These are phyloP conservation scores for Oncorhynchus tshawytscha DNA, from an alignment of 2,113 vertebrate species.

Conservation along the genomic window DNA sequence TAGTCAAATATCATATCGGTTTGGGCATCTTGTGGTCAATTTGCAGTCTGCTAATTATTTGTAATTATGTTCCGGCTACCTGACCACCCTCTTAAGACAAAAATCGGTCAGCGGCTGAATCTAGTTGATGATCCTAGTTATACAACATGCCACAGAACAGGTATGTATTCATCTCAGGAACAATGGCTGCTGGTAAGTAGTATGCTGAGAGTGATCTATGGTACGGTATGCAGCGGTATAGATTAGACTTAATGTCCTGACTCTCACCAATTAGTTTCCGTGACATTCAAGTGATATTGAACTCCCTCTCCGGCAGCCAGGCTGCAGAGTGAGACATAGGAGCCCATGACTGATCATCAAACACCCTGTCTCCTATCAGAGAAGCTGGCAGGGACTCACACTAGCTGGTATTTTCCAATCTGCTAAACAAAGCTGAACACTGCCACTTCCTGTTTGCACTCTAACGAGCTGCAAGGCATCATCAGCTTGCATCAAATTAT, in stretches of 20 bases:
- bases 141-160: too few species aligned
- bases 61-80: too few species aligned
- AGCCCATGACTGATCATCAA: constrained; percentile 63
- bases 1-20: too few species aligned
- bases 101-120: too few species aligned
- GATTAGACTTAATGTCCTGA: background rate
- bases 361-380: constrained; percentile 62
- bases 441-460: constrained; percentile 51
- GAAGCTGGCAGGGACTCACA: constrained; percentile 42
- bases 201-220: too few species aligned
- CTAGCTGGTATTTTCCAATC: constrained; percentile 57
- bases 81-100: too few species aligned
- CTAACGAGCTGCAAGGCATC: constrained; percentile 59
- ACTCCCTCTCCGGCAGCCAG: constrained; percentile 53
- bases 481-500: constrained; percentile 63
- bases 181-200: too few species aligned
- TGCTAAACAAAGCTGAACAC: constrained; percentile 58
- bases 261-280: constrained; percentile 49
- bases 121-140: too few species aligned
- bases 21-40: too few species aligned
- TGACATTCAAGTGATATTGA: constrained; percentile 63
- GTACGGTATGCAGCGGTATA: too few species aligned
- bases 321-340: constrained; percentile 59
- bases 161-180: too few species aligned
- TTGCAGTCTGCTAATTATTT: too few species aligned